Conservation (phyloP, 1,140 invertebrate genomes). For the Popillia japonica region DNA sequence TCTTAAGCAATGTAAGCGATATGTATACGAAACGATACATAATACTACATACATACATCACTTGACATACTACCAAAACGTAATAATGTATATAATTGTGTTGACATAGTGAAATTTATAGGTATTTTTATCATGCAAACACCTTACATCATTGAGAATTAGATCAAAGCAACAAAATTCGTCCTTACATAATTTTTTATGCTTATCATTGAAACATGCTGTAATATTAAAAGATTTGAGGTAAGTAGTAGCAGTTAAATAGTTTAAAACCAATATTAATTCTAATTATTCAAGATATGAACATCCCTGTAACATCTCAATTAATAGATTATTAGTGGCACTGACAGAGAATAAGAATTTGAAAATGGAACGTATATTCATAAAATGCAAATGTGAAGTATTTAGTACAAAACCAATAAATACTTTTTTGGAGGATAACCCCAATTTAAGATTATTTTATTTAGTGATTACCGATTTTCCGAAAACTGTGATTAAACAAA, state of each 20-base stretch:
- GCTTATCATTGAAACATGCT: neutral
- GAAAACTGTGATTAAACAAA: neutral
- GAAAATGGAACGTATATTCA: conserved; percentile 1
- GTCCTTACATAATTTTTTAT: conserved; percentile 9
- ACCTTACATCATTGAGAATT: conserved; percentile 9
- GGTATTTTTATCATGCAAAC: conserved; percentile 21
- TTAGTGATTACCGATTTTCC: neutral
- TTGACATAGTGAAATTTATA: too few species aligned
- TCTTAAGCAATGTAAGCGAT: neutral
- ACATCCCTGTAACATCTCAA: conserved; percentile 11
- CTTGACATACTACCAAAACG: too few species aligned
- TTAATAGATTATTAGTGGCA: neutral
- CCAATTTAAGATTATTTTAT: neutral
- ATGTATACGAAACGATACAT: neutral
- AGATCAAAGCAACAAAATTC: conserved; percentile 16
- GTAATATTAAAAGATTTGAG: neutral
- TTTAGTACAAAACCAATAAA: conserved; percentile 8
- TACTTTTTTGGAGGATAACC: neutral
- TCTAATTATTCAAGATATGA: neutral
- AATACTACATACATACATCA: neutral
- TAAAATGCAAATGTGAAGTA: conserved; percentile 22
- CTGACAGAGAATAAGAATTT: neutral
- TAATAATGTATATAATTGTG: too few species aligned
- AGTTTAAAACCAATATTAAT: neutral
- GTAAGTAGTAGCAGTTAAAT: neutral